Evolutionary conservation across 1,140 invertebrate species (phyloP).

Genomic region (Antheraea mylitta): DNA sequence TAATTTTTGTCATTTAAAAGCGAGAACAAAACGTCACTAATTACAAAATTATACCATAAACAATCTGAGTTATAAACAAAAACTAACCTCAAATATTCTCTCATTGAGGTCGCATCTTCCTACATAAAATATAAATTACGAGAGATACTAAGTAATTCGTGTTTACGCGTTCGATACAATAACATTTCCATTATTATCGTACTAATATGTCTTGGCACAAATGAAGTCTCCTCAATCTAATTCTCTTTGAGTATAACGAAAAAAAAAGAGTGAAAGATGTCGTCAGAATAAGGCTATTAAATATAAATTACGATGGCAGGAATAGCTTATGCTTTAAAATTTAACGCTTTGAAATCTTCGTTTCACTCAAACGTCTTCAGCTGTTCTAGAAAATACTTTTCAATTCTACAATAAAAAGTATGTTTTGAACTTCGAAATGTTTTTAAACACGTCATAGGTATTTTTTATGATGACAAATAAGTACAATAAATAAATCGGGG

Average conservation of each 20-base stretch:
- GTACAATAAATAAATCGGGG: too few species aligned
- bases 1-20: too few species aligned
- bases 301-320: constrained; percentile 9
- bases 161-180: constrained; percentile 33
- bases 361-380: neutral
- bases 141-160: constrained; percentile 18
- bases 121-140: constrained; percentile 6
- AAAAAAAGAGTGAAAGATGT: constrained; percentile 1
- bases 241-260: neutral
- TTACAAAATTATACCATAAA: neutral
- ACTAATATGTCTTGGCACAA: constrained; percentile 38
- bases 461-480: neutral
- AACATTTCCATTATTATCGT: constrained; percentile 40
- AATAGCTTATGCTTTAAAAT: constrained; percentile 9
- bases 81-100: neutral
- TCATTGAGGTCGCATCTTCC: neutral
- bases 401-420: neutral
- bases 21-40: too few species aligned
- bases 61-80: neutral
- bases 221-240: constrained; percentile 17
- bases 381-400: too few species aligned
- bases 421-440: neutral
- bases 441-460: constrained; percentile 5
- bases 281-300: neutral
- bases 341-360: neutral